Conservation (phyloP, 2,888 invertebrate species). For the Hemicrepidius hirtus region DNA sequence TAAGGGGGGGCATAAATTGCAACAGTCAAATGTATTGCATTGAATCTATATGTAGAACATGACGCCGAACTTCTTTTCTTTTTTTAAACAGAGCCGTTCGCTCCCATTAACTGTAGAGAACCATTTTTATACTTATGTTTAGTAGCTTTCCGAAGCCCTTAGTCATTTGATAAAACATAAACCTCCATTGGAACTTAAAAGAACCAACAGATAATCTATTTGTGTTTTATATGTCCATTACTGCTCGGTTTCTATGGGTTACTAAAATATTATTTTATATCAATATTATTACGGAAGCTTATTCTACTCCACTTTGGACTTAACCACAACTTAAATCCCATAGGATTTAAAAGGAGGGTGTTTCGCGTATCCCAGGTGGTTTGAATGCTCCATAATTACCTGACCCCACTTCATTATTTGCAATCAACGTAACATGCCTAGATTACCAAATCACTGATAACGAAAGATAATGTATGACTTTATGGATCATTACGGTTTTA, state of each 20-base stretch:
- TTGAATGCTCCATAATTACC: constrained; percentile 51
- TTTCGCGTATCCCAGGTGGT: constrained; percentile 52
- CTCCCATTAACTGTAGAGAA: too few species aligned
- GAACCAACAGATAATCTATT: too few species aligned
- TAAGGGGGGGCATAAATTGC: too few species aligned
- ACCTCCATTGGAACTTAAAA: too few species aligned
- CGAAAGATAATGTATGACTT: constrained; percentile 38
- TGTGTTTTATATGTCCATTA: too few species aligned
- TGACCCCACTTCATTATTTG: constrained; percentile 53
- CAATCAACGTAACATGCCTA: constrained; percentile 49
- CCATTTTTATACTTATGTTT: too few species aligned
- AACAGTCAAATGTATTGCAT: too few species aligned
- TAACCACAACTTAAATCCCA: constrained; percentile 33
- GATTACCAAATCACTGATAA: constrained; percentile 53
- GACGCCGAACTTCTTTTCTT: too few species aligned
- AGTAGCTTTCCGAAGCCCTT: too few species aligned
- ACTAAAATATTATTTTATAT: neutral
- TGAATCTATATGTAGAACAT: too few species aligned
- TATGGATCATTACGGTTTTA: constrained; percentile 45
- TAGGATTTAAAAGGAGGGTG: constrained; percentile 28
- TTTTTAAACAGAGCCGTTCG: too few species aligned
- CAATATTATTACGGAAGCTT: neutral
- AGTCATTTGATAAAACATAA: too few species aligned
- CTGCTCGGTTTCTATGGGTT: neutral
- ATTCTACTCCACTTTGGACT: neutral